Evolutionary conservation across 2,888 invertebrate species (phyloP).

Genomic region (Netelia inedita): DNA sequence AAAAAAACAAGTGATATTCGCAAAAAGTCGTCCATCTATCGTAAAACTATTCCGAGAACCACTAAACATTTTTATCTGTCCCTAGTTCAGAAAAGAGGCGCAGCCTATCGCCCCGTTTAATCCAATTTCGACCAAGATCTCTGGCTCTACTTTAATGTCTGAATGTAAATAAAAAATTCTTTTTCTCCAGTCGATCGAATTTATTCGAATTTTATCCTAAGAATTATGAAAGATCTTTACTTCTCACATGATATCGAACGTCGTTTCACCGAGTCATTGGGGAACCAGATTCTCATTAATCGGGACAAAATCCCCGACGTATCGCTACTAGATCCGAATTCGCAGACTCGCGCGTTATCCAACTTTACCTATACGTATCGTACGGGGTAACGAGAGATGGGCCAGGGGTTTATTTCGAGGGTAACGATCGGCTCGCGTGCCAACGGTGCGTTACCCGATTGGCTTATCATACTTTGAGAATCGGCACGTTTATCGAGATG

Average conservation of each 20-base stretch:
- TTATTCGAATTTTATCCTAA: neutral
- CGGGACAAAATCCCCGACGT: conserved; percentile 35
- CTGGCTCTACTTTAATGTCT: neutral
- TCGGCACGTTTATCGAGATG: conserved; percentile 43
- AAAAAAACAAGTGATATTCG: too few relatives aligned
- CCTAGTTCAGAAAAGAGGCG: too few relatives aligned
- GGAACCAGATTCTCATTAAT: conserved; percentile 34
- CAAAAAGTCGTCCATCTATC: too few relatives aligned
- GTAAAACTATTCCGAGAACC: too few relatives aligned
- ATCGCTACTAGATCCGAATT: conserved; percentile 28
- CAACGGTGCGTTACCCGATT: conserved; percentile 52
- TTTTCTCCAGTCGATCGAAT: neutral
- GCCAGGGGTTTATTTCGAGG: conserved; percentile 58
- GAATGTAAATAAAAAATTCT: neutral
- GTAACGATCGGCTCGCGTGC: conserved; percentile 71
- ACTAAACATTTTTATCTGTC: too few relatives aligned
- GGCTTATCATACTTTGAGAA: conserved; percentile 58
- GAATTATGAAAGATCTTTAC: neutral
- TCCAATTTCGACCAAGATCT: neutral
- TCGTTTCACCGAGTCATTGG: neutral
- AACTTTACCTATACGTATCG: conserved; percentile 1
- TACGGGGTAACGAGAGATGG: neutral
- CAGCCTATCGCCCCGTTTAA: neutral
- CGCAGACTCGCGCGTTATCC: neutral
- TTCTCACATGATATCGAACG: neutral